Evolutionary conservation across 2,888 invertebrate species (phyloP).

Genomic region (Panzeria rudis): DNA sequence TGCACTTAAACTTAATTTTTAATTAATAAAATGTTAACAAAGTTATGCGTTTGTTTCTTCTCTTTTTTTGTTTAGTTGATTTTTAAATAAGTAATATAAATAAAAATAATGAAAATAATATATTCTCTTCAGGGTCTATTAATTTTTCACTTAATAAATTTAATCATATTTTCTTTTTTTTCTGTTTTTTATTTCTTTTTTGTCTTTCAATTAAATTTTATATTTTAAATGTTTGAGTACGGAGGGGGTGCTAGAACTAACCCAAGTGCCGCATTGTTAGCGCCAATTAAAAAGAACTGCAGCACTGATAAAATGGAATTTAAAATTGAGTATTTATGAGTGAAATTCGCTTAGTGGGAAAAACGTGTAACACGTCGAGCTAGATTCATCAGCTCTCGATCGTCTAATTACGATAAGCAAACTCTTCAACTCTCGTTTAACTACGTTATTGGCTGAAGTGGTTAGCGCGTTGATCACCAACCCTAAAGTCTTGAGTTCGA

Average conservation of each 20-base stretch:
- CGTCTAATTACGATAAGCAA: no score
- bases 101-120: constrained; percentile 57
- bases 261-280: neutral
- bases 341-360: no score
- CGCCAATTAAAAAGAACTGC: no score
- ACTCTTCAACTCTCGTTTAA: no score
- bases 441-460: no score
- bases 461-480: no score
- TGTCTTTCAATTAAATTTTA: constrained; percentile 41
- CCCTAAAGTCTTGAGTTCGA: no score
- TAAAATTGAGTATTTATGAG: no score
- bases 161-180: constrained; percentile 52
- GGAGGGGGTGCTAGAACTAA: neutral
- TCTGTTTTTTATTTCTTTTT: constrained; percentile 9
- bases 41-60: constrained; percentile 1
- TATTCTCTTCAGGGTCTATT: constrained; percentile 71
- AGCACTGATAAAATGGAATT: no score
- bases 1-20: constrained; percentile 32
- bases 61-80: constrained; percentile 1
- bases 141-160: constrained; percentile 60
- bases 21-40: constrained; percentile 25
- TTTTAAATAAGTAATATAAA: constrained; percentile 33
- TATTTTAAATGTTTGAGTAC: neutral
- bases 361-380: no score
- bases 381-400: no score